Conservation (phyloP, 1,140 invertebrate genomes). For the Gonatopus flavifemur region DNA sequence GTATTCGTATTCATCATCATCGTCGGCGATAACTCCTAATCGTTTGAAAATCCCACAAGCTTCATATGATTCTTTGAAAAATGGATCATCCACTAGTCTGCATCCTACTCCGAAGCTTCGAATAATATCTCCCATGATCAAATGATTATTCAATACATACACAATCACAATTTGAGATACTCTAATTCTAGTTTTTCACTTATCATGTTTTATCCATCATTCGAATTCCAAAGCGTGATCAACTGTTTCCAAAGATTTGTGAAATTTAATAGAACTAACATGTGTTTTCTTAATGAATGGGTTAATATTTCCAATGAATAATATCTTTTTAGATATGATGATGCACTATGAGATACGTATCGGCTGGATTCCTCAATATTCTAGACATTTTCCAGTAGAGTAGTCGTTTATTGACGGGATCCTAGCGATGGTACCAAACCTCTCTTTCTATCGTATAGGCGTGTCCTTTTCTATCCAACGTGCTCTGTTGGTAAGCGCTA, state of each 20-base stretch:
- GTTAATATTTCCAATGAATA: too few species aligned
- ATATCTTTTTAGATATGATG: too few species aligned
- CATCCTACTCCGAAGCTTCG: slow-evolving; percentile 42
- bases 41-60: slow-evolving; percentile 44
- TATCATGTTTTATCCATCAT: background rate
- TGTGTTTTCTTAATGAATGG: background rate
- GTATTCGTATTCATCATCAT: slow-evolving; percentile 54
- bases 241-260: too few species aligned
- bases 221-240: too few species aligned
- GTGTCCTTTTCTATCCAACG: too few species aligned
- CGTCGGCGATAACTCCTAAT: slow-evolving; percentile 46
- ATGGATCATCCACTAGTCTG: slow-evolving; percentile 45
- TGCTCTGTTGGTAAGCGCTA: too few species aligned
- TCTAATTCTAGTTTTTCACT: background rate
- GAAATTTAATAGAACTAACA: background rate
- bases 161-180: background rate
- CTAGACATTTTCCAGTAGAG: too few species aligned
- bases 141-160: background rate
- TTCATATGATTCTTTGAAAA: slow-evolving; percentile 46
- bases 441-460: too few species aligned
- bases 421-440: too few species aligned
- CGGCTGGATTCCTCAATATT: too few species aligned
- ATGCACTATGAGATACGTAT: too few species aligned
- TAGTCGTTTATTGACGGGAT: too few species aligned
- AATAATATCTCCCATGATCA: slow-evolving; percentile 28